Evolutionary conservation across 2,797 vertebrate genomes (phyloP), one percentile per base, ranked within the genome.

Genomic region (Tapirus indicus): DNA sequence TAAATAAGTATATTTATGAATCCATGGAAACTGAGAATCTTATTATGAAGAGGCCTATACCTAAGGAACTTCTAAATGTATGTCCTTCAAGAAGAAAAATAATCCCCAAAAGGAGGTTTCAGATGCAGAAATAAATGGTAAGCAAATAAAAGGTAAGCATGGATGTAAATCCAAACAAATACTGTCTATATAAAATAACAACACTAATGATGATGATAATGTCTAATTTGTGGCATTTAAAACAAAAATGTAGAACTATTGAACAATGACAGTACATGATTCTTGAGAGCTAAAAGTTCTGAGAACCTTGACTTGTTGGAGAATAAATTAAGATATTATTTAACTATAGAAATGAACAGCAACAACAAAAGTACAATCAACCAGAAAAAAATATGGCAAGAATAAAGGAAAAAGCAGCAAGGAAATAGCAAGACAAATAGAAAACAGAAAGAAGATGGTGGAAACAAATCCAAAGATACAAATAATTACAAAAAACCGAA

Each of bases 41-140:
- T 72, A 44, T 13, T 80, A 27, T 25, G 23, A 74, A 90, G 44
- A 93, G 38, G 16, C 20, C 14, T 86, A 4, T n/a, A 23, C 72
- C 35, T 62, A 82, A 90, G 49, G 21, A 74, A 95, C 38, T 58
- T 38, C 52, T 77, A 82, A 78, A 32, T 27, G 14, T 32, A 92
- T 20, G 21, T 75, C 38, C 66, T 68, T 97, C 23, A 82, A 54
- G 82, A 88, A 96, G 74, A 10, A 92, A 85, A 94, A 77, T 84
- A 86, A 80, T 25, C 17, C 17, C 29, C 16, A 16, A 88, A 89
- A 82, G 13, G 38, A 82, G 18, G 7, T 16, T 21, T 90, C n/a
- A 86, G 25, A 86, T 25, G n/a, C 54, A 90, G 35, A 96, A 82
- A 69, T 71, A 82, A 92, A 64, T 38, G 23, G 14, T 69, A 95